Conservation (phyloP, 2,888 invertebrate species). For the Smittia aterrima region DNA sequence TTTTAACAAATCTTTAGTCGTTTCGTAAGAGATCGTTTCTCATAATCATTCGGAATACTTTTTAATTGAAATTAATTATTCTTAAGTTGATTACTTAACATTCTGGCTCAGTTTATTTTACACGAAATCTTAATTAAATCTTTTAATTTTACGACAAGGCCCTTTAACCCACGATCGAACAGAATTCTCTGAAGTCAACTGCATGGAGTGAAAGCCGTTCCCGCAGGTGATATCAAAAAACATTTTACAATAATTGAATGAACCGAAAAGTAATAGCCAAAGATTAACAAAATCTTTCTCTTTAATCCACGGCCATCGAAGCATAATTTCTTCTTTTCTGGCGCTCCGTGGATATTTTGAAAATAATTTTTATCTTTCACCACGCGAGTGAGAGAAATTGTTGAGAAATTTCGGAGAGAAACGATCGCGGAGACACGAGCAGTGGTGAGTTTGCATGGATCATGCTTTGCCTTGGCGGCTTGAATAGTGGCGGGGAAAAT, state of each 20-base stretch:
- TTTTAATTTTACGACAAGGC: no score
- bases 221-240: not conserved
- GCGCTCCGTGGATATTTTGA: not conserved
- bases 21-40: not conserved
- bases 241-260: not conserved
- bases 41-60: not conserved
- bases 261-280: not conserved
- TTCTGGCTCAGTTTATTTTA: no score
- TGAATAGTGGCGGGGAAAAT: conserved; percentile 27
- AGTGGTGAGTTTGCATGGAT: conserved; percentile 22
- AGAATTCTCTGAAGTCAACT: not conserved
- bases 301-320: not conserved
- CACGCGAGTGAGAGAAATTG: not conserved
- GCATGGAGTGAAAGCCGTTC: conserved; percentile 4
- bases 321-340: not conserved
- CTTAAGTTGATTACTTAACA: not conserved
- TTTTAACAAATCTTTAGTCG: not conserved
- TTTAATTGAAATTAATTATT: no score
- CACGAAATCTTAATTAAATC: no score
- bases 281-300: not conserved
- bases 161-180: not conserved
- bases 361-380: not conserved
- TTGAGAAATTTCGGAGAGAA: not conserved
- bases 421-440: not conserved
- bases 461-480: not conserved